Conservation (phyloP, 2,888 invertebrate genomes). For the Euplagia quadripunctaria region DNA sequence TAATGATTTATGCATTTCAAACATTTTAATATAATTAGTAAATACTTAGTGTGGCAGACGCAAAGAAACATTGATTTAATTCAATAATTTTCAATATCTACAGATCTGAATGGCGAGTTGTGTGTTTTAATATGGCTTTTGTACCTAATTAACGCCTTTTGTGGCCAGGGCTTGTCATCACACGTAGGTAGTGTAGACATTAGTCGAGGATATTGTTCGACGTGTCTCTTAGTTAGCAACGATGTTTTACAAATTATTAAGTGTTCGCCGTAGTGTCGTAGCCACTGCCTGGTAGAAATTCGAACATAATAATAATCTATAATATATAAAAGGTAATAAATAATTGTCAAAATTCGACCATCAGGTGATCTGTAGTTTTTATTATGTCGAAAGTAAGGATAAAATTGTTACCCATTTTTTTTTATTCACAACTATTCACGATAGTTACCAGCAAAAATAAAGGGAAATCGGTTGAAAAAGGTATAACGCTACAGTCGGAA, state of each 20-base stretch:
- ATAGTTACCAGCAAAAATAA: too few species aligned
- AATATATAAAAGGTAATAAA: too few species aligned
- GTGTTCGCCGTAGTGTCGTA: too few species aligned
- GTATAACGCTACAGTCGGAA: too few species aligned
- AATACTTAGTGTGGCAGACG: slow-evolving; percentile 23
- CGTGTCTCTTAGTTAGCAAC: slow-evolving; percentile 12
- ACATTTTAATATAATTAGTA: slow-evolving; percentile 23
- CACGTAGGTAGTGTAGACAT: slow-evolving; percentile 20
- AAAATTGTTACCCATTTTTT: too few species aligned
- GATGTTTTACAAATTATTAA: slow-evolving; percentile 1
- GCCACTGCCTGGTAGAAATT: too few species aligned
- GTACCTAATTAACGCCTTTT: slow-evolving; percentile 51
- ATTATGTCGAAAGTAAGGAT: too few species aligned
- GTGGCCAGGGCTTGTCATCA: slow-evolving; percentile 18
- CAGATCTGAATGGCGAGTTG: slow-evolving; percentile 39
- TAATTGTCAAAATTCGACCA: too few species aligned
- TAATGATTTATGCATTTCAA: slow-evolving; percentile 36
- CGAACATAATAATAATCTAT: too few species aligned
- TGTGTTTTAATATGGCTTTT: slow-evolving; percentile 44
- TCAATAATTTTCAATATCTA: slow-evolving; percentile 38
- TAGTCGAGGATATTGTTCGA: slow-evolving; percentile 12
- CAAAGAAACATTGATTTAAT: slow-evolving; percentile 27
- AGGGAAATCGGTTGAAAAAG: too few species aligned
- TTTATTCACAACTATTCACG: too few species aligned
- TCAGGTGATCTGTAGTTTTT: too few species aligned